phyloP scores from a whole-genome alignment of 2,888 invertebrate species.

The Cheilosia pagana region DNA sequence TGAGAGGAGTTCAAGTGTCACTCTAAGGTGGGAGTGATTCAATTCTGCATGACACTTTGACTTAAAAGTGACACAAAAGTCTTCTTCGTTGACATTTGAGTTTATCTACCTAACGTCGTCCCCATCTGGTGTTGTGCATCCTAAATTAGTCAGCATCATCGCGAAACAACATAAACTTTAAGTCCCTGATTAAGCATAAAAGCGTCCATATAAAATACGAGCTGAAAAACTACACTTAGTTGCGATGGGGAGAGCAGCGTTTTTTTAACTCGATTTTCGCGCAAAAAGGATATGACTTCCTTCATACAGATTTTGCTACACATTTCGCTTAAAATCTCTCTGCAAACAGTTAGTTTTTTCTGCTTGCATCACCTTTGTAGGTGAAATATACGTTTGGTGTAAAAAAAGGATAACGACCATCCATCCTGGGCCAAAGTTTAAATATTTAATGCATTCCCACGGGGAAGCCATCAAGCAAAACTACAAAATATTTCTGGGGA shows the following conservation, averaged over 20 bases:
- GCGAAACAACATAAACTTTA: too few species aligned
- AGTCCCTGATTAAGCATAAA: too few species aligned
- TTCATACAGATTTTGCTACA: background rate
- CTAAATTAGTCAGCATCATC: too few species aligned
- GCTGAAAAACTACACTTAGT: background rate
- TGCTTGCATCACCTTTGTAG: background rate
- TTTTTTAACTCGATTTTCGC: background rate
- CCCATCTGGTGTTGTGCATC: too few species aligned
- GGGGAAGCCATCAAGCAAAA: conserved; percentile 2
- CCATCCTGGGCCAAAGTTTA: background rate
- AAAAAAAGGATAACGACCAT: conserved; percentile 12
- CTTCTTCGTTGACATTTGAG: too few species aligned
- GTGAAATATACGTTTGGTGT: conserved; percentile 10
- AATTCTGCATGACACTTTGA: background rate
- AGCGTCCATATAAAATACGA: too few species aligned
- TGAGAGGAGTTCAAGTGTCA: conserved; percentile 30
- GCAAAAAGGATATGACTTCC: background rate
- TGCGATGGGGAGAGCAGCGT: background rate
- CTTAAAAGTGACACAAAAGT: background rate
- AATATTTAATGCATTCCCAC: conserved; percentile 26
- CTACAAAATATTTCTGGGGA: background rate
- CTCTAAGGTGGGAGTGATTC: conserved; percentile 34
- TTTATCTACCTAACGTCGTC: too few species aligned
- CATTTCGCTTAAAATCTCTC: background rate
- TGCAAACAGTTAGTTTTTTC: background rate